Conservation (phyloP, 1,140 invertebrate species). For the Apis mellifera region Amel_HAv3.1 CM009936.2:8631501-8632000, state of each 20-base stretch:
- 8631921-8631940: background rate
- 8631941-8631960: background rate
- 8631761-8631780: background rate
- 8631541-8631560: slow-evolving; percentile 66
- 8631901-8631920: background rate
- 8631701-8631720: background rate
- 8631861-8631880: background rate
- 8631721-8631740: slow-evolving; percentile 4
- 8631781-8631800: background rate
- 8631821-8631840: slow-evolving; percentile 9
- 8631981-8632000: background rate
- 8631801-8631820: background rate
- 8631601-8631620: background rate
- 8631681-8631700: background rate
- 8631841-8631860: background rate
- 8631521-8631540: slow-evolving; percentile 75
- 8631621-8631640: slow-evolving; percentile 15
- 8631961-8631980: background rate
- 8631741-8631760: background rate
- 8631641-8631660: background rate
- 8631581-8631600: slow-evolving; percentile 8
- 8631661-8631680: background rate
- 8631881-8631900: no score
- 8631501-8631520: slow-evolving; percentile 55
- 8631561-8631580: slow-evolving; percentile 16